A percentile compares a stretch with the other conserved stretches of the same genome.
These are phyloP conservation scores for Actinia equina DNA, from an alignment of 64 coral and sea anemone genomes.

Conservation along the genomic window DNA sequence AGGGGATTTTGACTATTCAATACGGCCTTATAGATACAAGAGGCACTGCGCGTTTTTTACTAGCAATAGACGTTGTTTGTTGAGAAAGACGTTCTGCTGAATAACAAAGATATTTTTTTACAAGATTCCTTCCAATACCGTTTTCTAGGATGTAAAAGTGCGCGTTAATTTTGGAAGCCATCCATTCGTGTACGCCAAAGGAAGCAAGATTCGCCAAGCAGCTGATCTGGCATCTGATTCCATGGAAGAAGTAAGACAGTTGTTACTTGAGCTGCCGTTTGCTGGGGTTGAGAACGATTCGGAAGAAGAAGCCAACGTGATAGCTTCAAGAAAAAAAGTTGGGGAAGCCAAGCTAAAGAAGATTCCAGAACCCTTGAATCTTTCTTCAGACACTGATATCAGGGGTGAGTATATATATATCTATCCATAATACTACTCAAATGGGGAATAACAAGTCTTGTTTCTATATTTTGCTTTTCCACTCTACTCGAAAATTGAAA, in stretches of 20 bases:
- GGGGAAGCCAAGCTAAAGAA: neutral
- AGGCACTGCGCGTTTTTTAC: no score
- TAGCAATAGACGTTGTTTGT: no score
- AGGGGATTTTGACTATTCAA: no score
- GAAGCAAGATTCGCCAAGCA: constrained; percentile 66
- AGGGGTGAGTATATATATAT: neutral
- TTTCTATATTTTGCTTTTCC: neutral
- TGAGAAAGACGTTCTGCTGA: no score
- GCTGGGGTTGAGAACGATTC: constrained; percentile 44
- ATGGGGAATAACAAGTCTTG: no score
- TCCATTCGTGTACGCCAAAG: constrained; percentile 68
- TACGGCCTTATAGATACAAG: no score
- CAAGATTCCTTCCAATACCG: no score
- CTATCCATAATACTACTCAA: no score
- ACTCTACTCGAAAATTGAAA: no score
- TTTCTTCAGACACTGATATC: constrained; percentile 2
- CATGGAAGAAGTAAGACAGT: constrained; percentile 62
- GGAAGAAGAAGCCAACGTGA: neutral
- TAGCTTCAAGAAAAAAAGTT: neutral
- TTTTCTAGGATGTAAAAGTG: constrained; percentile 65
- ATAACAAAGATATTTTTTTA: no score
- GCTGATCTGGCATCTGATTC: constrained; percentile 71
- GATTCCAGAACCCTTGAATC: neutral
- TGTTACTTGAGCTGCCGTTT: constrained; percentile 73
- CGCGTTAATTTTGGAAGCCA: constrained; percentile 79